A percentile compares a stretch with the other conserved stretches of the same genome.
These are phyloP conservation scores for Leucophora obtusa DNA, from an alignment of 2,888 invertebrate species.

Conservation along the genomic window DNA sequence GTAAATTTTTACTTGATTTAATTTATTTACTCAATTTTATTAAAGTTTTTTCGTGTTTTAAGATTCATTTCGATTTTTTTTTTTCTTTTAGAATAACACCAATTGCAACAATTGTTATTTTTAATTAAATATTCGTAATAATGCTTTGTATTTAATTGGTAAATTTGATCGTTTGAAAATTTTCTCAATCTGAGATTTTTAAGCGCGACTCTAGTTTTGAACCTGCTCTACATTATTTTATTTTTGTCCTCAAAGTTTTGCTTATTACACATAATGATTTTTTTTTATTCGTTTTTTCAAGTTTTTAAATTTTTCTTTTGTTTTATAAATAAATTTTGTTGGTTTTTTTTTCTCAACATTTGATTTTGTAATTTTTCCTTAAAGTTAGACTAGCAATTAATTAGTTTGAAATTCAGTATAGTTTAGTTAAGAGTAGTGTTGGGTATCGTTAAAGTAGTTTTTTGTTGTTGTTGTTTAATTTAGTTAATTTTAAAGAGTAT, in stretches of 20 bases:
- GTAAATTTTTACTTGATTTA: slow-evolving; percentile 7
- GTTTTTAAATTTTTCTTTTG: slow-evolving; percentile 24
- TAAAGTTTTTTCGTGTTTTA: slow-evolving; percentile 12
- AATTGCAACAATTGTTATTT: slow-evolving; percentile 46
- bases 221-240: slow-evolving; percentile 43
- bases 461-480: slow-evolving; percentile 30
- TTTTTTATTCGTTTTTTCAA: slow-evolving; percentile 52
- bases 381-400: slow-evolving; percentile 56
- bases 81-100: slow-evolving; percentile 34
- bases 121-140: slow-evolving; percentile 37
- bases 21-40: slow-evolving; percentile 19
- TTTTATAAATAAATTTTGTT: slow-evolving; percentile 40
- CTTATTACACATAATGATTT: slow-evolving; percentile 46
- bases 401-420: slow-evolving; percentile 42
- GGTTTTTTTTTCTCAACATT: slow-evolving; percentile 9
- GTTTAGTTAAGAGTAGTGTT: slow-evolving; percentile 41
- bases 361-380: slow-evolving; percentile 24
- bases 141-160: neutral
- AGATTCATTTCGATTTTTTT: slow-evolving; percentile 2
- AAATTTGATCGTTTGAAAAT: slow-evolving; percentile 9
- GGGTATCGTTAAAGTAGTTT: slow-evolving; percentile 28
- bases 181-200: slow-evolving; percentile 32
- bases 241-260: slow-evolving; percentile 17
- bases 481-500: slow-evolving; percentile 49
- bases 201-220: slow-evolving; percentile 64